Base-by-base conservation (phyloP, 2,888 invertebrate species). In the Uropetala carovei region DNA sequence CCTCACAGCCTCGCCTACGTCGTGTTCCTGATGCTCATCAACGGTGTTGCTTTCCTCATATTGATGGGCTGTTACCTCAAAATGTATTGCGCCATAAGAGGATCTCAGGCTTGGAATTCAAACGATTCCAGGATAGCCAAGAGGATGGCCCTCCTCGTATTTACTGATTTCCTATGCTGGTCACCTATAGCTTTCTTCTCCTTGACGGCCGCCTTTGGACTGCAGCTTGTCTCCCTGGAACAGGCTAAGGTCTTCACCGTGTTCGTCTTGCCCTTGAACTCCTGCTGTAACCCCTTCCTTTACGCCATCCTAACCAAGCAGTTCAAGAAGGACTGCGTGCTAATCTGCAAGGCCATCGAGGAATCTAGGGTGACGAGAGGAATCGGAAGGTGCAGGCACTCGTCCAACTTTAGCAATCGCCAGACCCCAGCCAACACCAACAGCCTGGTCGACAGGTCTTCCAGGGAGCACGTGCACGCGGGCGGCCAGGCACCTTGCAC, bases 111-210 rank as follows among this genome's bases (percentile, higher is more conserved):
- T 0, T 99, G 99, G 99, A 99, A 99, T 95, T 98, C 98, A 5
- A 99, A 99, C 95, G 99, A 99, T 95, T 98, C 99, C 14, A 96
- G 99, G 92, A 99, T 99, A 94, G 99, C 99, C 83, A 99, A 99
- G 95, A 96, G 99, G 81, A 99, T 99, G 99, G 99, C 99, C 0
- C 95, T 99, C 83, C 96, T 99, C 92, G 99, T 99, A 4, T 99
- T 99, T 95, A 99, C 99, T 0, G 99, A 99, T 95, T 98, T 99
- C 94, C 96, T 99, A 86, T 99, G 99, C 95, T 99, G 99, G 99
- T 98, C 99, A 5, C 99, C 99, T 0, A 99, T 99, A 93, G 98
- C 99, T 0, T 98, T 99, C 95, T 98, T 99, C 95, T 98, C 99
- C 10, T 96, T 99, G 68, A 98, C 99, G 0, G 99, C 99, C 27